Evolutionary conservation across 1,140 invertebrate species (phyloP), one percentile per base, ranked within the genome.

Genomic region (Euglossa dilemma): DNA sequence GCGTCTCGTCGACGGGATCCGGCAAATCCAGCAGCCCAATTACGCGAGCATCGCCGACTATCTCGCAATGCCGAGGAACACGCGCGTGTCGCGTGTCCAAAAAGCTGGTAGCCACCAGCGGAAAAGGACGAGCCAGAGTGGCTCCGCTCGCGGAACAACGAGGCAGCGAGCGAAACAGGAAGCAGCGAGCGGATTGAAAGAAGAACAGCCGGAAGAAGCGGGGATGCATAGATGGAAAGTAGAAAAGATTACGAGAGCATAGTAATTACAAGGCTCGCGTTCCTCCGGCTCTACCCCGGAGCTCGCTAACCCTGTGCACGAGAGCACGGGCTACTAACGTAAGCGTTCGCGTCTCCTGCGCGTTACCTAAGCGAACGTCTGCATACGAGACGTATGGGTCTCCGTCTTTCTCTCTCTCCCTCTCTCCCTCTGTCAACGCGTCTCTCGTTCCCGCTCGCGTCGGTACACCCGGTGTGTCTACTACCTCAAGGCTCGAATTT

Each of bases 401-500:
- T 64, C 25, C 9, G 9, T n/a, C 43, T 25, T 20, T 36, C 56
- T 47, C 16, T 11, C n/a, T 7, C 50, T 56, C 20, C 6, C 11
- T 50, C 57, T 20, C 6, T 61, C 23, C 11, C 52, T 47, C 25
- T 14, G 20, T 47, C 25, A 64, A 47, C 57, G 25, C 43, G 18
- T 28, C 50, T 78, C 23, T 47, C 50, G n/a, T 18, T 50, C 9
- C 43, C 18, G 2, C 23, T n/a, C 47, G 43, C 52, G 36, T 43
- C 59, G 67, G 23, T 80, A 47, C 20, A 45, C 63, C 36, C 47
- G 56, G 54, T 69, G 72, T 81, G 63, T 86, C 72, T 66, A 36
- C 77, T 90, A 90, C 83, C 87, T 91, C 89, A 90, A 90, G 90
- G 85, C 86, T 89, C 83, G 85, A 86, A 91, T 90, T 89, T 92